phyloP scores from a whole-genome alignment of 1,140 invertebrate species.

The Aricia agestis region DNA sequence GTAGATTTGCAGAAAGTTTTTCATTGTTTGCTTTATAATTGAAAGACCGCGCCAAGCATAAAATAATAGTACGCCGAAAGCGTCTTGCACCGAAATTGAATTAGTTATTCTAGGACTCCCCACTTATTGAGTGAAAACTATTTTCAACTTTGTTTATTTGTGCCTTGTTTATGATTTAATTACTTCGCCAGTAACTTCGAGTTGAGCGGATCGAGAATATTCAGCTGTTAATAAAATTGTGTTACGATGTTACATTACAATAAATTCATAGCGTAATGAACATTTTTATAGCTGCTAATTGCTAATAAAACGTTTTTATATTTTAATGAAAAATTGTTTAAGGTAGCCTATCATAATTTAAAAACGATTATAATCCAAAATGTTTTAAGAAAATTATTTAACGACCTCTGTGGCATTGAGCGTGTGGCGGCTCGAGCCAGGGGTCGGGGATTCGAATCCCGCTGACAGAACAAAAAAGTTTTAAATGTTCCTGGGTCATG shows the following conservation, averaged over 20 bases:
- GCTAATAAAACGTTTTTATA: not conserved
- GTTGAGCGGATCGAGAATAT: not conserved
- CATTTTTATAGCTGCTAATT: too few relatives aligned
- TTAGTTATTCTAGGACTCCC: constrained; percentile 13
- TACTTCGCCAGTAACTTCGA: not conserved
- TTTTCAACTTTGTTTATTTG: constrained; percentile 16
- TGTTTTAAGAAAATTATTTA: too few relatives aligned
- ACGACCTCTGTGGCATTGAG: too few relatives aligned
- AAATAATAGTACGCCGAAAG: constrained; percentile 11
- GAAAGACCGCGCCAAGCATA: constrained; percentile 8
- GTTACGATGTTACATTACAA: not conserved
- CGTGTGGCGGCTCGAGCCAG: too few relatives aligned
- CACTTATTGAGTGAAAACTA: constrained; percentile 10
- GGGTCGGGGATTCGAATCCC: too few relatives aligned
- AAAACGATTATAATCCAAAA: too few relatives aligned
- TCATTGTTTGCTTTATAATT: constrained; percentile 14
- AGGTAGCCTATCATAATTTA: not conserved
- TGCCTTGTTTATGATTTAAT: constrained; percentile 1
- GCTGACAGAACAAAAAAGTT: too few relatives aligned
- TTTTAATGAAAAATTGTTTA: not conserved
- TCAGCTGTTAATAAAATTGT: not conserved
- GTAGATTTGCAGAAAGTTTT: constrained; percentile 14
- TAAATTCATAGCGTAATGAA: too few relatives aligned
- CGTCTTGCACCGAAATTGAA: constrained; percentile 16
- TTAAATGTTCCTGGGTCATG: too few relatives aligned